Evolutionary conservation across 1,140 invertebrate genomes (phyloP).

Genomic region (Sycophaga agraensis): DNA sequence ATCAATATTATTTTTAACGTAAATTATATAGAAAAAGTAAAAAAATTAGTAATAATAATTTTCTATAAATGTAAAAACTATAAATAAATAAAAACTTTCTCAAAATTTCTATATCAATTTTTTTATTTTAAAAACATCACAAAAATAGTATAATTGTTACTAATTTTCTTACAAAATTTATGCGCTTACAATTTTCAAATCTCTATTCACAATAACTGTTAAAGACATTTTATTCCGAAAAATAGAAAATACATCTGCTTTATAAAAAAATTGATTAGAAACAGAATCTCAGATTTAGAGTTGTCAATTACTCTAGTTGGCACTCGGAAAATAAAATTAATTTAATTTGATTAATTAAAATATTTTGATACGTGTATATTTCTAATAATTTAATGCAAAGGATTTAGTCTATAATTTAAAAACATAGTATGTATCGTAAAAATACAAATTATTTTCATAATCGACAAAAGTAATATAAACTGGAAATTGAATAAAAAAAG

Average conservation of each 20-base stretch:
- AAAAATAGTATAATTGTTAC: slow-evolving; percentile 21
- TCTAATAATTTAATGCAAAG: background rate
- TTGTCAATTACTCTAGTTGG: slow-evolving; percentile 18
- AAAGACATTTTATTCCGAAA: slow-evolving; percentile 5
- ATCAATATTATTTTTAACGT: background rate
- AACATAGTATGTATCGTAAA: slow-evolving; percentile 1
- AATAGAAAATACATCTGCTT: slow-evolving; percentile 1
- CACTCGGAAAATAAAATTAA: slow-evolving; percentile 26
- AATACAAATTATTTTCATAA: background rate
- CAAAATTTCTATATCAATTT: slow-evolving; percentile 15
- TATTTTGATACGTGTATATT: slow-evolving; percentile 8
- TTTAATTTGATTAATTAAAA: slow-evolving; percentile 25
- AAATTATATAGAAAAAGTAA: no score
- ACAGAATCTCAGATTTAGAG: slow-evolving; percentile 6
- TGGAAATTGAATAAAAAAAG: slow-evolving; percentile 20
- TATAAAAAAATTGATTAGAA: slow-evolving; percentile 7
- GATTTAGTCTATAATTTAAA: background rate
- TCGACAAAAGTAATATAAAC: background rate
- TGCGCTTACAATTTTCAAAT: slow-evolving; percentile 19
- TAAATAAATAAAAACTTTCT: slow-evolving; percentile 11
- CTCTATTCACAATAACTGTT: slow-evolving; percentile 21
- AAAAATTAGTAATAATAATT: background rate
- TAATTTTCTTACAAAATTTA: slow-evolving; percentile 17
- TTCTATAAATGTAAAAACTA: slow-evolving; percentile 5
- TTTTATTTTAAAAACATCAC: slow-evolving; percentile 24